Evolutionary conservation across 2,888 invertebrate species (phyloP).

Genomic region (Noctua pronuba): DNA sequence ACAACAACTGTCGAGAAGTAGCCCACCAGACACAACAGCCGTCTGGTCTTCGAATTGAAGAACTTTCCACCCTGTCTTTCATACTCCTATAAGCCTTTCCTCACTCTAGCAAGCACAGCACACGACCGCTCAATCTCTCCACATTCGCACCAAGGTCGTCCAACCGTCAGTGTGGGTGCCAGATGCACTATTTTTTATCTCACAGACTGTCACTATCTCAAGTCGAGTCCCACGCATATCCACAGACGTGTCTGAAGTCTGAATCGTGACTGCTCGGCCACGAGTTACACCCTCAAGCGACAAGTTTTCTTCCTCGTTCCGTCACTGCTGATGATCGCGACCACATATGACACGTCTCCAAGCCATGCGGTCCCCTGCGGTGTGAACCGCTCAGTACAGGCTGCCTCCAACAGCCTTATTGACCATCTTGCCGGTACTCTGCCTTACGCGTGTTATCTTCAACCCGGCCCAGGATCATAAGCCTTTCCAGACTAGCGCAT

Average conservation of each 20-base stretch:
- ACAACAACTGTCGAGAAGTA: no score
- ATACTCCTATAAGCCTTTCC: background rate
- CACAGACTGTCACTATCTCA: background rate
- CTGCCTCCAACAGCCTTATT: background rate
- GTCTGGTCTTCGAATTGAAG: background rate
- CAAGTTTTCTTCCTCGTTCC: background rate
- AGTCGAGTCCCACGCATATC: background rate
- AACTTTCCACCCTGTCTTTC: background rate
- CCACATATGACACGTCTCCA: background rate
- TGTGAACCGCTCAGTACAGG: background rate
- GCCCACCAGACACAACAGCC: no score
- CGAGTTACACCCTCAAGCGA: background rate
- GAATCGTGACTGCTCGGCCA: background rate
- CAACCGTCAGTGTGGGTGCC: background rate
- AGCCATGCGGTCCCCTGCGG: background rate
- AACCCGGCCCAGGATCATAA: background rate
- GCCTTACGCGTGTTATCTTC: background rate
- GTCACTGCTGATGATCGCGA: background rate
- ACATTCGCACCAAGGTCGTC: background rate
- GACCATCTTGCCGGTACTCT: background rate
- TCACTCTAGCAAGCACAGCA: background rate
- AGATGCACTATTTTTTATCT: background rate
- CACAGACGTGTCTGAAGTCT: conserved; percentile 8
- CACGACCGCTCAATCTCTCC: background rate
- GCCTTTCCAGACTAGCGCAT: background rate